Percentiles rank a stretch among this genome's conserved stretches.
phyloP scores from a whole-genome alignment of 2,113 vertebrate species.

The Menura novaehollandiae region DNA sequence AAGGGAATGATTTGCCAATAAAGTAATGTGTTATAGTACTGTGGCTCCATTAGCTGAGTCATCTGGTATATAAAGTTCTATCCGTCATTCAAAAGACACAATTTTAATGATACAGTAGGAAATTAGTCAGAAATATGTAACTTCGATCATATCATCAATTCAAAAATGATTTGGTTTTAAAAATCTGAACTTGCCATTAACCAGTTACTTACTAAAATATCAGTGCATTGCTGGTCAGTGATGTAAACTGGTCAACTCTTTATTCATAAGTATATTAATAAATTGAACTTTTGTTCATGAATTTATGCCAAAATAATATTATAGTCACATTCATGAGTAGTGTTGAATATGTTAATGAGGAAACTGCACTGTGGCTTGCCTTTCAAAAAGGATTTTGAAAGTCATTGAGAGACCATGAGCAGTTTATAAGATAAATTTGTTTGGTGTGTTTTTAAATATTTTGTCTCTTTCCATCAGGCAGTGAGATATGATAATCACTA shows the following conservation, averaged over 20 bases:
- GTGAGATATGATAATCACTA: conserved; percentile 90
- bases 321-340: neutral
- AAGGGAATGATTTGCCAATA: neutral
- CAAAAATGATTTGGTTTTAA: neutral
- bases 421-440: neutral
- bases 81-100: neutral
- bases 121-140: neutral
- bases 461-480: conserved; percentile 74
- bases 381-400: neutral
- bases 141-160: neutral
- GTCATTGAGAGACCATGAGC: neutral
- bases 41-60: neutral
- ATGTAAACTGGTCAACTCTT: neutral
- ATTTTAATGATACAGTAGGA: neutral
- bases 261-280: neutral
- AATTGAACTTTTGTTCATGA: neutral
- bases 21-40: neutral
- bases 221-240: neutral
- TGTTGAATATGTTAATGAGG: neutral
- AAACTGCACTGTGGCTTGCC: neutral
- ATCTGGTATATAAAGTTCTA: neutral
- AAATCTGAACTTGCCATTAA: neutral
- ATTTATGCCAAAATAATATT: neutral
- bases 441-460: neutral
- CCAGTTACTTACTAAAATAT: neutral